These are phyloP conservation scores for Phaonia tiefii DNA, from an alignment of 2,888 invertebrate species.

Conservation along the genomic window DNA sequence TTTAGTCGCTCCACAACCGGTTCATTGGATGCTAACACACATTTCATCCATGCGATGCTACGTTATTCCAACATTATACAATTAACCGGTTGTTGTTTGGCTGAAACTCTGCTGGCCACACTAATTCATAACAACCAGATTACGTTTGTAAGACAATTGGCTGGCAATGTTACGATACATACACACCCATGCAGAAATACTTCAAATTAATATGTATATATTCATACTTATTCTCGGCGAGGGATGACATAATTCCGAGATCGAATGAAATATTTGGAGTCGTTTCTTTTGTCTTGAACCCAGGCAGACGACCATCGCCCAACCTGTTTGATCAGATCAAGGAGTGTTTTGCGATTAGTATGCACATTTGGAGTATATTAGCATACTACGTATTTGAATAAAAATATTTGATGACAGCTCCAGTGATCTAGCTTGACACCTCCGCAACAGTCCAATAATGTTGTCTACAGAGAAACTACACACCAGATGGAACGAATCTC, in stretches of 20 bases:
- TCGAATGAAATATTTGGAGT: conserved; percentile 6
- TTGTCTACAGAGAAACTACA: too few species aligned
- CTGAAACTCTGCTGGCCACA: conserved; percentile 12
- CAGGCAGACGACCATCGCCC: background rate
- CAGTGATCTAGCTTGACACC: too few species aligned
- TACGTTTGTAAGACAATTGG: background rate
- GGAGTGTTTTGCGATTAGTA: too few species aligned
- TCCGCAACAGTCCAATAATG: too few species aligned
- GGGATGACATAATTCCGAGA: conserved; percentile 24
- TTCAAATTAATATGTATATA: background rate
- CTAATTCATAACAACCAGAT: conserved; percentile 21
- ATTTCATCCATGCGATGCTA: background rate
- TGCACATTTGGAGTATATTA: too few species aligned
- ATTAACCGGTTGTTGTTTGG: conserved; percentile 44
- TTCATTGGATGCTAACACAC: background rate
- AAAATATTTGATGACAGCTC: too few species aligned
- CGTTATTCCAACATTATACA: conserved; percentile 8
- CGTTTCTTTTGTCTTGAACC: background rate
- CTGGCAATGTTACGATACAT: too few species aligned
- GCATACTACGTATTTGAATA: too few species aligned
- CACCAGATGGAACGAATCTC: too few species aligned
- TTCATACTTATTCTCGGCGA: background rate
- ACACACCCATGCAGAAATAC: background rate
- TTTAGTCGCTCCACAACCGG: conserved; percentile 15
- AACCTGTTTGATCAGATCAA: background rate